phyloP scores from a whole-genome alignment of 2,888 invertebrate genomes.

The Leucophora obtusa region DNA sequence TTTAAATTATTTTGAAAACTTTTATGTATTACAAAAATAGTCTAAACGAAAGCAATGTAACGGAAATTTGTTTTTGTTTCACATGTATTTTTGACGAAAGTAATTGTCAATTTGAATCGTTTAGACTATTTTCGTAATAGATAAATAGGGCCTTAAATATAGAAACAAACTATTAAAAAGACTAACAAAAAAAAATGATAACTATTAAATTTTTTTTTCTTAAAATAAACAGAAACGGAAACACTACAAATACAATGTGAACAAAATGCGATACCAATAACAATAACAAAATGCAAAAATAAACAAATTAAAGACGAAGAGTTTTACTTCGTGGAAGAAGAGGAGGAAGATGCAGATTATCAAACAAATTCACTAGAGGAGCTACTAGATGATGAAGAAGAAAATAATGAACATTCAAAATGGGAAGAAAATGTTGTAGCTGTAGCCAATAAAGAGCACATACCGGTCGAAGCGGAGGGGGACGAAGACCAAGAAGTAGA shows the following conservation, averaged over 20 bases:
- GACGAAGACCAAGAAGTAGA: background rate
- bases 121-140: background rate
- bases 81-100: no score
- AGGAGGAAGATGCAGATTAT: slow-evolving; percentile 32
- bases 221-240: slow-evolving; percentile 58
- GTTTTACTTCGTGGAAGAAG: background rate
- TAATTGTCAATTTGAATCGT: no score
- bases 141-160: background rate
- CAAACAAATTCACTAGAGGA: slow-evolving; percentile 1
- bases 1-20: background rate
- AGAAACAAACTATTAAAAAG: background rate
- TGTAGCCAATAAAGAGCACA: slow-evolving; percentile 63
- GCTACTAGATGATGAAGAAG: background rate
- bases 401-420: slow-evolving; percentile 43
- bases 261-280: slow-evolving; percentile 14
- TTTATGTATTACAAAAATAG: no score
- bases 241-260: slow-evolving; percentile 55
- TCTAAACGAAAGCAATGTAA: no score
- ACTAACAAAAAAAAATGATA: slow-evolving; percentile 4
- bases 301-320: background rate
- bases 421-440: slow-evolving; percentile 65
- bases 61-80: no score
- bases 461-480: slow-evolving; percentile 49
- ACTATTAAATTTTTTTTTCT: slow-evolving; percentile 23
- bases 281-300: slow-evolving; percentile 28